phyloP scores from a whole-genome alignment of 1,140 invertebrate genomes.

The Drosophila willistoni region DNA sequence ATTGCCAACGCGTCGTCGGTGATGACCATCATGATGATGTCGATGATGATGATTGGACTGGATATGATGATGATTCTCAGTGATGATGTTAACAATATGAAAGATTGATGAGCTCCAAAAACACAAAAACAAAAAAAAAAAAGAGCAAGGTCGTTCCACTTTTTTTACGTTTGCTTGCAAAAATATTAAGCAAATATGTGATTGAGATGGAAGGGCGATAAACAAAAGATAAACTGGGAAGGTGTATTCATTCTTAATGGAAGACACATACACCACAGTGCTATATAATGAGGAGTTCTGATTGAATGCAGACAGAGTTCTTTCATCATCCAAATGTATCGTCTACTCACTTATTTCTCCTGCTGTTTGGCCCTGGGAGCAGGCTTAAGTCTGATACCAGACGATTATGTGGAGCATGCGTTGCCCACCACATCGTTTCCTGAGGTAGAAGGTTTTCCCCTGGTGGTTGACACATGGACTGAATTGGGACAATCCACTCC shows the following conservation, averaged over 20 bases:
- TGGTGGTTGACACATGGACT: neutral
- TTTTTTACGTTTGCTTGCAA: slow-evolving; percentile 44
- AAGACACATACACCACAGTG: neutral
- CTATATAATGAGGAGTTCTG: slow-evolving; percentile 50
- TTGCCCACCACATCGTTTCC: neutral
- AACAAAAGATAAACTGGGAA: slow-evolving; percentile 44
- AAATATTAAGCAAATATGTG: slow-evolving; percentile 43
- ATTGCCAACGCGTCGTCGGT: slow-evolving; percentile 17
- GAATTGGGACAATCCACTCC: slow-evolving; percentile 12
- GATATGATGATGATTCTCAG: slow-evolving; percentile 20
- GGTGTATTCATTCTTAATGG: slow-evolving; percentile 7
- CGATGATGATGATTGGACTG: slow-evolving; percentile 2
- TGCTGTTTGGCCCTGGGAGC: slow-evolving; percentile 44
- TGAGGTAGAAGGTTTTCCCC: slow-evolving; percentile 27
- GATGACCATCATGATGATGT: slow-evolving; percentile 16
- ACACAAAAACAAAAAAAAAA: neutral
- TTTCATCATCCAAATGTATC: slow-evolving; percentile 46
- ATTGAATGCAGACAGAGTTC: slow-evolving; percentile 35
- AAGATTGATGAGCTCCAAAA: slow-evolving; percentile 48
- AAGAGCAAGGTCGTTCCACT: slow-evolving; percentile 49
- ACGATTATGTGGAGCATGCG: slow-evolving; percentile 16
- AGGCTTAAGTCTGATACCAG: slow-evolving; percentile 5
- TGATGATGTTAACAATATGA: slow-evolving; percentile 24
- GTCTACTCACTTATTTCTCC: slow-evolving; percentile 30
- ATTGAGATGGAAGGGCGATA: slow-evolving; percentile 5